Evolutionary conservation across 1,140 invertebrate genomes (phyloP).

Genomic region (Tetranychus cinnabarinus): DNA sequence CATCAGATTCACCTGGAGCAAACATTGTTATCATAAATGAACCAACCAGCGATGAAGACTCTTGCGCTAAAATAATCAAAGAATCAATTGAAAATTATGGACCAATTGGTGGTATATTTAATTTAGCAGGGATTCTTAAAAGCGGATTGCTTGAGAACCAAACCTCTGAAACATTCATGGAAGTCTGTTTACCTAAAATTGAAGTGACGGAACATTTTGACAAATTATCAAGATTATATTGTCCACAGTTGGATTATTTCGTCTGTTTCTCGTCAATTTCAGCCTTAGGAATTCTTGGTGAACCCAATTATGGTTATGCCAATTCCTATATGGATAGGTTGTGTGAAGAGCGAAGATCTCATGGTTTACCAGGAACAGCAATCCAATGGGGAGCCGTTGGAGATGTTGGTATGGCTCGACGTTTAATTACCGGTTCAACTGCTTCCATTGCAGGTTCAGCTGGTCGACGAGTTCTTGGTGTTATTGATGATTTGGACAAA

Average conservation of each 20-base stretch:
- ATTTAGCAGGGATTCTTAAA: slow-evolving; percentile 57
- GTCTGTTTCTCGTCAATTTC: slow-evolving; percentile 81
- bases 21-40: too few species aligned
- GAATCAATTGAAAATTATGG: slow-evolving; percentile 29
- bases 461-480: slow-evolving; percentile 70
- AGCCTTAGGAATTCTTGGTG: slow-evolving; percentile 77
- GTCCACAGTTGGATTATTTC: slow-evolving; percentile 62
- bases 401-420: slow-evolving; percentile 62
- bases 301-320: slow-evolving; percentile 81
- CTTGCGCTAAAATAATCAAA: too few species aligned
- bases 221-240: slow-evolving; percentile 38
- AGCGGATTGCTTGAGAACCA: slow-evolving; percentile 76
- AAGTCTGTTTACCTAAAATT: slow-evolving; percentile 33
- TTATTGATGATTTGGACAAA: slow-evolving; percentile 53
- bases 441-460: slow-evolving; percentile 70
- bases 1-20: too few species aligned
- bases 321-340: slow-evolving; percentile 91
- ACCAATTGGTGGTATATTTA: slow-evolving; percentile 77
- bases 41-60: slow-evolving; percentile 15
- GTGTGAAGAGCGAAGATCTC: slow-evolving; percentile 50
- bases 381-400: slow-evolving; percentile 95
- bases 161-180: slow-evolving; percentile 46
- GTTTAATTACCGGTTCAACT: slow-evolving; percentile 27
- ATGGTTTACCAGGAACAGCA: slow-evolving; percentile 38
- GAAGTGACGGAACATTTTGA: slow-evolving; percentile 48